Percentiles rank a stretch among this genome's conserved stretches.
phyloP scores from a whole-genome alignment of 2,888 invertebrate species.

The Tenthredo livida region DNA sequence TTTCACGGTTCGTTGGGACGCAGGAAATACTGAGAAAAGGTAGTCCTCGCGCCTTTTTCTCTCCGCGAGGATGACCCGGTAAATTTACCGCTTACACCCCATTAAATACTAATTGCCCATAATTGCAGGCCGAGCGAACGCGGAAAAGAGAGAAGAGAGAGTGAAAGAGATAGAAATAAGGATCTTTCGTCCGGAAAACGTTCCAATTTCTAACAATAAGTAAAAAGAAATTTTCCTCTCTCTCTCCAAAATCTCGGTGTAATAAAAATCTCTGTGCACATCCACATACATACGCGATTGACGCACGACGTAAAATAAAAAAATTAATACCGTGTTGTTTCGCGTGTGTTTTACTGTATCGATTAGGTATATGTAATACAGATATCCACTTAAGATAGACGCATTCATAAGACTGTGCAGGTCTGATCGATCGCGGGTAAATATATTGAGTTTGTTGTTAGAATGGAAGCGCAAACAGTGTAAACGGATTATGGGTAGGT shows the following conservation, averaged over 20 bases:
- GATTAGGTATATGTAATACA: slow-evolving; percentile 24
- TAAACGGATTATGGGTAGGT: background rate
- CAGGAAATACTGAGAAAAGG: slow-evolving; percentile 20
- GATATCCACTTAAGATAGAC: background rate
- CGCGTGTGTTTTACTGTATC: slow-evolving; percentile 28
- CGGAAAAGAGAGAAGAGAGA: background rate
- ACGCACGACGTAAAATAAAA: background rate
- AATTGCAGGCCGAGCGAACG: slow-evolving; percentile 24
- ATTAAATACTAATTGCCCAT: slow-evolving; percentile 49
- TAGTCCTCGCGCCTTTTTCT: slow-evolving; percentile 10
- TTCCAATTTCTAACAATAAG: slow-evolving; percentile 16
- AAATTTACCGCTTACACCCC: slow-evolving; percentile 47
- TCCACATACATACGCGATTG: slow-evolving; percentile 8
- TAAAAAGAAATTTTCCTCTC: background rate
- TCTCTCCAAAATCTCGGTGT: background rate
- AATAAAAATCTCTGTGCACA: background rate
- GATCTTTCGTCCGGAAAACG: background rate
- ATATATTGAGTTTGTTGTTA: slow-evolving; percentile 7
- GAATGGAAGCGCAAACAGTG: background rate
- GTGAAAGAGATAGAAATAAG: background rate
- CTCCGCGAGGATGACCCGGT: slow-evolving; percentile 31
- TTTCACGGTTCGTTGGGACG: slow-evolving; percentile 3
- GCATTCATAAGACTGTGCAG: background rate
- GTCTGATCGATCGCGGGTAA: background rate
- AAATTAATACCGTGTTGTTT: background rate